phyloP scores from a whole-genome alignment of 1,140 invertebrate genomes.

The Contarinia nasturtii region DNA sequence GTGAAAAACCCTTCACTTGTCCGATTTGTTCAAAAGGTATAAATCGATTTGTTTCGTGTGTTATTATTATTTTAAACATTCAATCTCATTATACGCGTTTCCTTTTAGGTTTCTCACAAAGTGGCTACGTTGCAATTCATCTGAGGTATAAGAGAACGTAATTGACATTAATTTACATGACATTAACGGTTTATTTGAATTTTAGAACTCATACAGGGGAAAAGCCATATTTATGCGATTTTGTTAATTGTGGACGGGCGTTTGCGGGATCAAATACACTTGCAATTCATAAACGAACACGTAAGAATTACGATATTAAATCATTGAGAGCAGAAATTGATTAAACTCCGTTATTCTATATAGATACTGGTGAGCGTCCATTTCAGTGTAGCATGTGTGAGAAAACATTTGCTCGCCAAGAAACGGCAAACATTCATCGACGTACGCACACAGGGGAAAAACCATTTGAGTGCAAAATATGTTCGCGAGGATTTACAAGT shows the following conservation, averaged over 20 bases:
- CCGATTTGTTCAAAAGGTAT: constrained; percentile 12
- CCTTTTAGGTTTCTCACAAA: constrained; percentile 8
- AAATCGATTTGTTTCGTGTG: too few relatives aligned
- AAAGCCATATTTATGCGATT: too few relatives aligned
- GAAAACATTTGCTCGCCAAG: constrained; percentile 27
- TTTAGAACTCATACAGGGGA: constrained; percentile 1
- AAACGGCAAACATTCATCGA: constrained; percentile 29
- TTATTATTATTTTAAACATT: too few relatives aligned
- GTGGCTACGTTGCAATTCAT: constrained; percentile 15
- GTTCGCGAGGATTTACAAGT: constrained; percentile 39
- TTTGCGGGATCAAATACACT: constrained; percentile 29
- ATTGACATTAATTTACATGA: too few relatives aligned
- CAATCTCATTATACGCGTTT: too few relatives aligned
- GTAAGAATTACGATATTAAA: too few relatives aligned
- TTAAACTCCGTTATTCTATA: too few relatives aligned
- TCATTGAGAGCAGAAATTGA: too few relatives aligned
- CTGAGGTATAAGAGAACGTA: constrained; percentile 14
- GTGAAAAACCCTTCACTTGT: constrained; percentile 18
- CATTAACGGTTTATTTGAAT: too few relatives aligned
- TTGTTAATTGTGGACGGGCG: constrained; percentile 23
- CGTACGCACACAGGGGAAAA: constrained; percentile 41
- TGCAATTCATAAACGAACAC: constrained; percentile 29
- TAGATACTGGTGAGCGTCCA: constrained; percentile 35
- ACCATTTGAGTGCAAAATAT: constrained; percentile 47
- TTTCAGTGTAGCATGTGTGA: constrained; percentile 35